Conservation (phyloP, 2,888 invertebrate genomes). For the Nesidiocoris tenuis region DNA sequence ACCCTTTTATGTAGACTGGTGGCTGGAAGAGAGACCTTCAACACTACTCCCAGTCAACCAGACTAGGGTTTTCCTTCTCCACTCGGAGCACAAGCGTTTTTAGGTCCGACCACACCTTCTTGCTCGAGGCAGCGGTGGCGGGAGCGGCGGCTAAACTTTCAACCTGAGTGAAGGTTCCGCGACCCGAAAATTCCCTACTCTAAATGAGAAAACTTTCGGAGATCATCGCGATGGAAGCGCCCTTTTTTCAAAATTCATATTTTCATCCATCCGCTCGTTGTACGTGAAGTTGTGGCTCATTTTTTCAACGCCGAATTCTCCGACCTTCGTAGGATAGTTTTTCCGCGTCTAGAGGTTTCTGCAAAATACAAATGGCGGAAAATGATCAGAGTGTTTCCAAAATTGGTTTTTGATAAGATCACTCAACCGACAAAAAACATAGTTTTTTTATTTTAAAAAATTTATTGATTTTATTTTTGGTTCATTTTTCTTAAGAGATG, state of each 20-base stretch:
- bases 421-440: too few species aligned
- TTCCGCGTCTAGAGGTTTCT: too few species aligned
- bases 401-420: too few species aligned
- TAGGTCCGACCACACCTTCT: neutral
- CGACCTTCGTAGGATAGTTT: too few species aligned
- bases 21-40: neutral
- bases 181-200: neutral
- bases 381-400: too few species aligned
- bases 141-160: neutral
- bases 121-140: neutral
- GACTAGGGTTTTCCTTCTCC: neutral
- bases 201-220: neutral
- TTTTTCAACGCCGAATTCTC: too few species aligned
- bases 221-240: neutral
- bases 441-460: too few species aligned
- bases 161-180: too few species aligned
- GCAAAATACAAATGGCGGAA: neutral
- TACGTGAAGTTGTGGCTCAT: too few species aligned
- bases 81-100: neutral
- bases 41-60: neutral
- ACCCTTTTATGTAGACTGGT: constrained; percentile 34
- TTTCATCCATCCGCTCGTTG: neutral
- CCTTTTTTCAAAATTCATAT: neutral
- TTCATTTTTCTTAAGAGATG: too few species aligned
- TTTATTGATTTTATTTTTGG: too few species aligned